Conservation (phyloP, 2,888 invertebrate genomes). For the Lordiphosa fenestrarum region DNA sequence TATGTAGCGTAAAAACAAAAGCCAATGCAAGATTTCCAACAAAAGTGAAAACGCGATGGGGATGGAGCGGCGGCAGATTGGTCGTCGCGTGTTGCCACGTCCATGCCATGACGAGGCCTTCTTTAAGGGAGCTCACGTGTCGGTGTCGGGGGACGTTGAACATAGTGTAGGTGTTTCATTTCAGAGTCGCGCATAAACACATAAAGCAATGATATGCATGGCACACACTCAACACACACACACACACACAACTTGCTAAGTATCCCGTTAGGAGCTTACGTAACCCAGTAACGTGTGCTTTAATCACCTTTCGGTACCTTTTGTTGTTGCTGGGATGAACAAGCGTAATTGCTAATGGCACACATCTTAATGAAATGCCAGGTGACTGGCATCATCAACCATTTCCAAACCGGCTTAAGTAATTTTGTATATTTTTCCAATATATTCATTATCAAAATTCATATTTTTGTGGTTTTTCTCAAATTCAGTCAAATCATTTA, state of each 20-base stretch:
- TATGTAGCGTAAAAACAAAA: constrained; percentile 37
- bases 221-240: constrained; percentile 25
- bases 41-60: constrained; percentile 41
- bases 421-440: too few species aligned
- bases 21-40: constrained; percentile 35
- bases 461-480: too few species aligned
- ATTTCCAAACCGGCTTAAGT: too few species aligned
- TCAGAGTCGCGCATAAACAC: constrained; percentile 65
- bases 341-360: too few species aligned
- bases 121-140: constrained; percentile 62
- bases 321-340: too few species aligned
- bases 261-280: constrained; percentile 72
- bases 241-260: constrained; percentile 44
- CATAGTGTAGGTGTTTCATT: constrained; percentile 54
- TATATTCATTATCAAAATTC: too few species aligned
- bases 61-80: background rate
- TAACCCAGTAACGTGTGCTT: constrained; percentile 52
- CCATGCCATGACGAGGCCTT: constrained; percentile 69
- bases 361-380: too few species aligned
- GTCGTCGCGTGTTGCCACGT: constrained; percentile 63
- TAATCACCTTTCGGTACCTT: constrained; percentile 53
- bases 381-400: constrained; percentile 6
- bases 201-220: constrained; percentile 65
- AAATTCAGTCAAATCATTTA: too few species aligned
- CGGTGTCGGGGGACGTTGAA: constrained; percentile 56